Conservation (phyloP, 2,113 vertebrate genomes). For the Albula glossodonta region DNA sequence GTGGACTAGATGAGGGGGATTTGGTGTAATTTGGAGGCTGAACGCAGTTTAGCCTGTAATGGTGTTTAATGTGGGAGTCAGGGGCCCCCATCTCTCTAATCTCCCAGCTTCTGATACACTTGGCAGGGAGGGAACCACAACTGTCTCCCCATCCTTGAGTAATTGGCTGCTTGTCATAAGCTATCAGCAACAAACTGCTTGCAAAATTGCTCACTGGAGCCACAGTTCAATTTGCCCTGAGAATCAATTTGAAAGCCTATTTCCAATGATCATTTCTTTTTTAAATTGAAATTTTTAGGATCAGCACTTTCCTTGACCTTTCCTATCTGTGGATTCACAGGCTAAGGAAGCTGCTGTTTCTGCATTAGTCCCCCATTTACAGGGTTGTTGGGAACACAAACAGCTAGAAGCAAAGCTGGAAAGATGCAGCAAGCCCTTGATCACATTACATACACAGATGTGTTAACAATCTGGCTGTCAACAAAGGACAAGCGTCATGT, state of each 20-base stretch:
- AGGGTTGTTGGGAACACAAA: neutral
- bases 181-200: constrained; percentile 43
- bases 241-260: neutral
- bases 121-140: constrained; percentile 47
- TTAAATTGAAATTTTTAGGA: neutral
- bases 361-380: neutral
- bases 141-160: constrained; percentile 50
- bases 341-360: neutral
- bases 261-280: neutral
- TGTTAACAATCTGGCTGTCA: neutral
- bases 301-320: neutral
- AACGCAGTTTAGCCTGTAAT: constrained; percentile 6
- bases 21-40: neutral
- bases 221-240: constrained; percentile 12
- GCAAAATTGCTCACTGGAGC: constrained; percentile 40
- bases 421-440: neutral
- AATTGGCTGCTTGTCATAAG: constrained; percentile 67
- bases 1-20: constrained; percentile 14
- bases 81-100: neutral
- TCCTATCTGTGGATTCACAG: neutral
- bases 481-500: neutral
- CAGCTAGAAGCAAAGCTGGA: neutral
- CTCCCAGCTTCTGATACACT: neutral
- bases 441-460: neutral
- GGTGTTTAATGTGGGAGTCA: constrained; percentile 7